Percentiles rank a stretch among this genome's conserved stretches.
These are phyloP conservation scores for Xylota segnis DNA, from an alignment of 2,888 invertebrate species.

Conservation along the genomic window DNA sequence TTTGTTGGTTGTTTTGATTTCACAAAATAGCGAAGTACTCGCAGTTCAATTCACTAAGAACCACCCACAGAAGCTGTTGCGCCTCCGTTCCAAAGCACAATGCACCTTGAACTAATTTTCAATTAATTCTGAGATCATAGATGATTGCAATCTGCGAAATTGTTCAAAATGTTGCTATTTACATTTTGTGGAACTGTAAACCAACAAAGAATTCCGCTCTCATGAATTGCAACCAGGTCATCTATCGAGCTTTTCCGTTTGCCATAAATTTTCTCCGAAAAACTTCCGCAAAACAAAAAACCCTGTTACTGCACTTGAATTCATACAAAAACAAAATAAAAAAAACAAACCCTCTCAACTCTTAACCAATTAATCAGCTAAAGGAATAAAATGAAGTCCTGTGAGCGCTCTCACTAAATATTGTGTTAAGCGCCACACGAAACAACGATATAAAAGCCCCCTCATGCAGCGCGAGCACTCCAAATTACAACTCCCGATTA, in stretches of 20 bases:
- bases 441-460: conserved; percentile 35
- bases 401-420: conserved; percentile 47
- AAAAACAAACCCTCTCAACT: conserved; percentile 2
- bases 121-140: neutral
- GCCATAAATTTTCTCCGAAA: conserved; percentile 1
- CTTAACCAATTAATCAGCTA: conserved; percentile 59
- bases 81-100: too few relatives aligned
- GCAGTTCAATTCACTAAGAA: too few relatives aligned
- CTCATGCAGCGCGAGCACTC: conserved; percentile 19
- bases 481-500: conserved; percentile 70
- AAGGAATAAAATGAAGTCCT: conserved; percentile 52
- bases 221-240: conserved; percentile 11
- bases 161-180: neutral
- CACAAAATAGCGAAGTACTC: too few relatives aligned
- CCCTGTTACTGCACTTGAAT: conserved; percentile 29
- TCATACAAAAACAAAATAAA: too few relatives aligned
- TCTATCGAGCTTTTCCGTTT: conserved; percentile 17
- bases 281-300: conserved; percentile 3
- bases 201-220: neutral
- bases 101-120: too few relatives aligned
- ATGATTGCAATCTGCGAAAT: neutral
- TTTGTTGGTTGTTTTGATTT: too few relatives aligned
- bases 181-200: neutral
- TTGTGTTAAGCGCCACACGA: conserved; percentile 65
- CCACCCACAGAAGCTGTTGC: too few relatives aligned